These are phyloP conservation scores for Paraplagusia blochii DNA, from an alignment of 2,113 vertebrate genomes.

Conservation along the genomic window DNA sequence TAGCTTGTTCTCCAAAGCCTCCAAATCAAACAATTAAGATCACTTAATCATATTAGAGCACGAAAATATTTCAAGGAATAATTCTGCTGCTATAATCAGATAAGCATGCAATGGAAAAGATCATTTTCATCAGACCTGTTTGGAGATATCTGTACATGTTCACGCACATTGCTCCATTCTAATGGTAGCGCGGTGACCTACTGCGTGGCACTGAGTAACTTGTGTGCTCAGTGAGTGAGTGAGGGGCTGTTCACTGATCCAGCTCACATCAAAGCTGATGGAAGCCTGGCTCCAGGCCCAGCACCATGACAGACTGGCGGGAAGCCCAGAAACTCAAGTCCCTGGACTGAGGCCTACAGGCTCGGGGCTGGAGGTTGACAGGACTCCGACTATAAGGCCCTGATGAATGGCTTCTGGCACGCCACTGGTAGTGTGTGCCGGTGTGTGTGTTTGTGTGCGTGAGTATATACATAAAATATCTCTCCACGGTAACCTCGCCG, in stretches of 20 bases:
- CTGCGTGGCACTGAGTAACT: slow-evolving; percentile 77
- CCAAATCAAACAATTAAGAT: slow-evolving; percentile 89
- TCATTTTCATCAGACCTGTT: slow-evolving; percentile 8
- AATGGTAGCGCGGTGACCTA: slow-evolving; percentile 74
- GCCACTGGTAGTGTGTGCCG: slow-evolving; percentile 37
- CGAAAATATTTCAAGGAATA: slow-evolving; percentile 82
- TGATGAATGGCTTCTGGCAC: slow-evolving; percentile 89
- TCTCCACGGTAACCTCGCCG: background rate
- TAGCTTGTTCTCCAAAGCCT: slow-evolving; percentile 83
- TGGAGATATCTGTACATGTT: slow-evolving; percentile 11
- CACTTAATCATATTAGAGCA: slow-evolving; percentile 85
- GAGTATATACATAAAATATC: background rate
- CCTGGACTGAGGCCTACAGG: slow-evolving; percentile 84
- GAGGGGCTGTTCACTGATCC: slow-evolving; percentile 82
- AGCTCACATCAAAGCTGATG: slow-evolving; percentile 90
- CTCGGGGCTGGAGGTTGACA: slow-evolving; percentile 82
- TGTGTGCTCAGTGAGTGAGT: slow-evolving; percentile 80
- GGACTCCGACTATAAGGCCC: slow-evolving; percentile 79
- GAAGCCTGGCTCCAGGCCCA: slow-evolving; percentile 87
- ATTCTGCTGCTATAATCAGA: slow-evolving; percentile 82
- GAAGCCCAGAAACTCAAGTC: slow-evolving; percentile 83
- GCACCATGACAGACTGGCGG: slow-evolving; percentile 92
- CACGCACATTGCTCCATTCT: no score
- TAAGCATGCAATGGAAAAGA: slow-evolving; percentile 84
- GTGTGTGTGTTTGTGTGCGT: slow-evolving; percentile 15